Percentiles rank a stretch among this genome's conserved stretches.
Evolutionary conservation across 2,797 vertebrate genomes (phyloP).

Genomic region (Carapus acus): DNA sequence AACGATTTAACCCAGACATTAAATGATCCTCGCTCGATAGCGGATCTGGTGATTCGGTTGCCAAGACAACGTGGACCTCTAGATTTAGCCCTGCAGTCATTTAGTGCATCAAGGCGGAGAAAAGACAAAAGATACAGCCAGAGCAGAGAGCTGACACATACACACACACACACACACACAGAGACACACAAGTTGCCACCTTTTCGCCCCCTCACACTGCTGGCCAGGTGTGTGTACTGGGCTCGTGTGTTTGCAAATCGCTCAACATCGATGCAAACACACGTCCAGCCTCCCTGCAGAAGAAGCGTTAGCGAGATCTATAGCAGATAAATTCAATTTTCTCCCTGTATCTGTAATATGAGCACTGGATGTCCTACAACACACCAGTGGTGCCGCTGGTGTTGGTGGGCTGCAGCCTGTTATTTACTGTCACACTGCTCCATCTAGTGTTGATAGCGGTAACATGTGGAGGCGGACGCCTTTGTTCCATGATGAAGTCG

Average conservation of each 20-base stretch:
- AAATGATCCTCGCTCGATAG: slow-evolving; percentile 23
- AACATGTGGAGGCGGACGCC: background rate
- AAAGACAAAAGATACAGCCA: background rate
- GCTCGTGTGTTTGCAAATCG: background rate
- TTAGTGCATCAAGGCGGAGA: slow-evolving; percentile 12
- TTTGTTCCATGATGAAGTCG: slow-evolving; percentile 43
- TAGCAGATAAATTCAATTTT: too few species aligned
- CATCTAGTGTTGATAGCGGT: slow-evolving; percentile 51
- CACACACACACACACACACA: background rate
- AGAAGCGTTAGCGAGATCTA: too few species aligned
- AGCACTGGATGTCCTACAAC: too few species aligned
- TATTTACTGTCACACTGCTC: slow-evolving; percentile 30
- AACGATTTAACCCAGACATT: background rate
- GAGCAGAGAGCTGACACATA: background rate
- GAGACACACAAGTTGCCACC: background rate
- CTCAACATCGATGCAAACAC: background rate
- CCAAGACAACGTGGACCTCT: slow-evolving; percentile 19
- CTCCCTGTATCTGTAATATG: too few species aligned
- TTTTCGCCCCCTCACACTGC: background rate
- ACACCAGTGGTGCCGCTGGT: too few species aligned
- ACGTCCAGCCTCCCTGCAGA: too few species aligned
- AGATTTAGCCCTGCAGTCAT: slow-evolving; percentile 25
- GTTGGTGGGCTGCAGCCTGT: too few species aligned
- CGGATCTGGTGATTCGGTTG: slow-evolving; percentile 32
- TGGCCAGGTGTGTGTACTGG: background rate